Base-by-base conservation (phyloP, 2,113 vertebrate species). In the Saguinus imperator region DNA sequence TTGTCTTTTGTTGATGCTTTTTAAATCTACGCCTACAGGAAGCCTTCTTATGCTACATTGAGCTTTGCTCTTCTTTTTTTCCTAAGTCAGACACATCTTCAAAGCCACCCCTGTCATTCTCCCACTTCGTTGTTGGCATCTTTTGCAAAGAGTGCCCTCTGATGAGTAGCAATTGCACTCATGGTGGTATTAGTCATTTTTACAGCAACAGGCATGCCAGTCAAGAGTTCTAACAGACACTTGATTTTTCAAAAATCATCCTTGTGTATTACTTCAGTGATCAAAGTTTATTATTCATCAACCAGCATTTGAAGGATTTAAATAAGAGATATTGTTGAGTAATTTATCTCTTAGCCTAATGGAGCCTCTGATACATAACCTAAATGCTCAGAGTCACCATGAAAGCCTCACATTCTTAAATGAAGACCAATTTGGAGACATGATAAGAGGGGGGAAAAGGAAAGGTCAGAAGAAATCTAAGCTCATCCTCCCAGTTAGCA, bases 261-360 rank as follows among this genome's bases (percentile, higher is more conserved):
- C 86, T 58, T 87, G 57, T 66, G 61, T 79, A 94, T 93, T 83
- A 82, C 43, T 90, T 84, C 40, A 68, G 57, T 70, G 76, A 85
- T 89, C 64, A 61, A 58, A 87, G 79, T 64, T 93, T 83, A 82
- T 94, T 89, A 95, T 82, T 84, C 94, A 88, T 35, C 89, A 37
- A 43, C 70, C n/a, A 76, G 92, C 50, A 86, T 89, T 66, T 66
- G 89, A 89, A 96, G n/a, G 84, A 83, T 93, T 96, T 90, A 79
- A 87, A 92, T 94, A 81, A 96, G 89, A 94, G 58, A 85, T 29
- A 61, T 8, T 57, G 35, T 66, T 76, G 79, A 82, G 25, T 73
- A 35, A 93, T 93, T 80, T 80, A 35, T 93, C 52, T 83, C 58
- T 75, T 85, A 84, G 84, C 93, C 64, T 81, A 55, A 92, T 6